Evolutionary conservation across 1,140 invertebrate species (phyloP).

Genomic region (Ceratosolen solmsi): DNA sequence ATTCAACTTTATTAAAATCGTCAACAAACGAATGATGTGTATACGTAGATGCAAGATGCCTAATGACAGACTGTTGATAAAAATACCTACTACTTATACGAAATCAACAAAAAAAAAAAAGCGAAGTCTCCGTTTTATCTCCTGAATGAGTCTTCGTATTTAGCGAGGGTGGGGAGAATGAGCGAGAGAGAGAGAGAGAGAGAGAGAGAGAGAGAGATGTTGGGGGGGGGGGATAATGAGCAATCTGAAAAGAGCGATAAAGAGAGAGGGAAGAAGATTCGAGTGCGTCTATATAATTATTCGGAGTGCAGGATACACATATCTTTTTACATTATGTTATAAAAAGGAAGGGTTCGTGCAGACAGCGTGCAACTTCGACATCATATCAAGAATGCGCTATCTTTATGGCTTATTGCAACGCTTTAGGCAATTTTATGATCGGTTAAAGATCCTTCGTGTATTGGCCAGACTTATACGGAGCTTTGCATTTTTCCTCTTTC

Average conservation of each 20-base stretch:
- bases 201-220: background rate
- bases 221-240: background rate
- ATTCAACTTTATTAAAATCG: no score
- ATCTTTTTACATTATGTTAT: conserved; percentile 56
- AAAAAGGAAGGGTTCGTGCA: conserved; percentile 56
- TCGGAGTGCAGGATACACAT: conserved; percentile 61
- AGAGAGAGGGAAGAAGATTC: background rate
- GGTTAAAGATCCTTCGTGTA: conserved; percentile 39
- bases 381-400: conserved; percentile 60
- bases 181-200: conserved; percentile 19
- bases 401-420: conserved; percentile 66
- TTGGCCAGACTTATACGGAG: background rate
- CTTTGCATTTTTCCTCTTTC: conserved; percentile 7
- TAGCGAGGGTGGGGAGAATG: background rate
- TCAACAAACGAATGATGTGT: no score
- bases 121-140: no score
- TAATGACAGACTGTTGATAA: no score
- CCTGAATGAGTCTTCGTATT: conserved; percentile 58
- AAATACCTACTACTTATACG: no score
- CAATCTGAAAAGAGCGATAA: background rate
- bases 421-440: conserved; percentile 66
- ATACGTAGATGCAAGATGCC: no score
- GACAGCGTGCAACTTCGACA: conserved; percentile 57
- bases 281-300: conserved; percentile 65
- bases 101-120: no score